phyloP scores from a whole-genome alignment of 2,797 vertebrate genomes.

The Argya squamiceps region DNA sequence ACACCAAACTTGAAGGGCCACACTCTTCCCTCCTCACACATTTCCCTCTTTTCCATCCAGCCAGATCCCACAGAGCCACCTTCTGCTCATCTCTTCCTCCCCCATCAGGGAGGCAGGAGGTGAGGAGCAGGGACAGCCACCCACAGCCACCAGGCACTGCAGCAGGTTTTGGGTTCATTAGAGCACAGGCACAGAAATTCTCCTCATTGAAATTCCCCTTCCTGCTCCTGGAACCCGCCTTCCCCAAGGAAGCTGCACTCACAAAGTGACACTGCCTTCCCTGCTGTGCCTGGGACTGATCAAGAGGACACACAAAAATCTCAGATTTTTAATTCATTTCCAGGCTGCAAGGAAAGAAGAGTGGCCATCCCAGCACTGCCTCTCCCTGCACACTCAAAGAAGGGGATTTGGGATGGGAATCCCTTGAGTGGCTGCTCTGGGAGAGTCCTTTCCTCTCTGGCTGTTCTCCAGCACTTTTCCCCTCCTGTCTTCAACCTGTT shows the following conservation, averaged over 20 bases:
- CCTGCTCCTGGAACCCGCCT: rapidly evolving
- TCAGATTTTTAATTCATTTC: background rate
- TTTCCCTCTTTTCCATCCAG: background rate
- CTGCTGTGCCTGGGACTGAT: rapidly evolving
- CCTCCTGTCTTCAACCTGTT: background rate
- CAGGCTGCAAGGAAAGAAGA: background rate
- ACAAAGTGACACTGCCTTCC: rapidly evolving
- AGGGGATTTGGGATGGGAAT: background rate
- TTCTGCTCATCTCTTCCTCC: background rate
- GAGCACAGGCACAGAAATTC: background rate
- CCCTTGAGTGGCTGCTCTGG: background rate
- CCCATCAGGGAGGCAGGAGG: background rate
- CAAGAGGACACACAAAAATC: background rate
- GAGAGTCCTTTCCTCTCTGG: background rate
- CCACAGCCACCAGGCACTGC: background rate
- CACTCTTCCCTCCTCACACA: background rate
- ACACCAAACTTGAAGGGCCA: background rate
- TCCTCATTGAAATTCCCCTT: too few species aligned
- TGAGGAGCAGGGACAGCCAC: background rate
- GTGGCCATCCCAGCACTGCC: background rate
- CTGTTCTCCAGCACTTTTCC: background rate
- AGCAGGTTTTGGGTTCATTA: rapidly evolving
- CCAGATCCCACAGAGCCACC: background rate
- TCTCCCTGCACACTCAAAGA: background rate
- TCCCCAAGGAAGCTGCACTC: background rate